A percentile compares a stretch with the other conserved stretches of the same genome.
Conservation (phyloP, 1,140 invertebrate species). For the Antheraea mylitta region DNA sequence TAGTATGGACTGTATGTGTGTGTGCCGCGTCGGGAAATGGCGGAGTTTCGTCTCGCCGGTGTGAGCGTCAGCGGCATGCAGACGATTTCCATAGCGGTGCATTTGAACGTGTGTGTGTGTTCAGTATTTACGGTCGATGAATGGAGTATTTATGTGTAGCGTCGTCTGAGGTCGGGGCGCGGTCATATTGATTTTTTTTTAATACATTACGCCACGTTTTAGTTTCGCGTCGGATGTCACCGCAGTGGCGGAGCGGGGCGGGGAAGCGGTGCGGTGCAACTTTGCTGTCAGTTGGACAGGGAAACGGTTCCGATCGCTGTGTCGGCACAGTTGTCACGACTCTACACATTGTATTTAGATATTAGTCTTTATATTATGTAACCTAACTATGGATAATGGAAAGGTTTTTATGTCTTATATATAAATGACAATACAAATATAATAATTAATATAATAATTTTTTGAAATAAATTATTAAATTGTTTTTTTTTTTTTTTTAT, state of each 20-base stretch:
- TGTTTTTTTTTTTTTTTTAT: too few species aligned
- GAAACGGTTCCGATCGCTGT: background rate
- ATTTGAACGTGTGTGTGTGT: background rate
- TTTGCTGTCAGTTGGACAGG: slow-evolving; percentile 22
- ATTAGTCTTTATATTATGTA: too few species aligned
- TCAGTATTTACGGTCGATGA: slow-evolving; percentile 42
- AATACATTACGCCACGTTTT: slow-evolving; percentile 19
- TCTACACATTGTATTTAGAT: too few species aligned
- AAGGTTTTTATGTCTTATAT: too few species aligned
- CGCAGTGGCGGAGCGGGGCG: background rate
- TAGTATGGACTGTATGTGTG: slow-evolving; percentile 44
- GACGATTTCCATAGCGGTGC: background rate
- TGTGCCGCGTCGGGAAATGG: slow-evolving; percentile 17
- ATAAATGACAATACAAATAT: too few species aligned
- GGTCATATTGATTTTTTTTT: slow-evolving; percentile 48
- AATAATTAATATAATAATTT: too few species aligned
- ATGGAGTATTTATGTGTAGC: slow-evolving; percentile 32
- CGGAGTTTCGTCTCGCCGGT: background rate
- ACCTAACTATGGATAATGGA: too few species aligned
- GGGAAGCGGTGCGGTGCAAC: background rate
- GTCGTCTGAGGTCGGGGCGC: slow-evolving; percentile 29
- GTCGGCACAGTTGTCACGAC: too few species aligned
- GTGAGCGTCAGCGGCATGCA: slow-evolving; percentile 11
- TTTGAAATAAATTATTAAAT: too few species aligned
- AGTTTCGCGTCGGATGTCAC: slow-evolving; percentile 15